Conservation (phyloP, 2,888 invertebrate genomes). For the Eristalinus aeneus region DNA sequence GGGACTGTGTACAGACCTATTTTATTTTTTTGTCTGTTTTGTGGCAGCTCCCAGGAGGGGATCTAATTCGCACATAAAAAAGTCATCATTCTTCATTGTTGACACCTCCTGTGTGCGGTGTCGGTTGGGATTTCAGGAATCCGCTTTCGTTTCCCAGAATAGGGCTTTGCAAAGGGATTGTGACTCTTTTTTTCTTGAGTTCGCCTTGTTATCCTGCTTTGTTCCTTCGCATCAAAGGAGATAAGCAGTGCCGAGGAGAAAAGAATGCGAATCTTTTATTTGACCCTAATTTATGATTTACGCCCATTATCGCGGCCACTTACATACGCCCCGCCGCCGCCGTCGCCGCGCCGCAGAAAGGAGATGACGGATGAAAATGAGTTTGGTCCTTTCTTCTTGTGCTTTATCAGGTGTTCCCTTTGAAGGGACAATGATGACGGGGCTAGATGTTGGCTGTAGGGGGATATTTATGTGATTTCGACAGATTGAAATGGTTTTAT, state of each 20-base stretch:
- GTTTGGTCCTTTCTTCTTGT: slow-evolving; percentile 42
- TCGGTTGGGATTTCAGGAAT: slow-evolving; percentile 34
- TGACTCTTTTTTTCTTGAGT: slow-evolving; percentile 1
- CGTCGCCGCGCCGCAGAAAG: not conserved
- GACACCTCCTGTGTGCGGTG: slow-evolving; percentile 52
- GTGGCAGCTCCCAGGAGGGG: slow-evolving; percentile 19
- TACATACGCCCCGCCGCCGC: not conserved
- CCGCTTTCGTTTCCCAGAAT: slow-evolving; percentile 20
- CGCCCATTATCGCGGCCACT: slow-evolving; percentile 7
- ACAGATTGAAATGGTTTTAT: slow-evolving; percentile 5
- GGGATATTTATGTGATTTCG: not conserved
- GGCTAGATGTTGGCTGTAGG: slow-evolving; percentile 11
- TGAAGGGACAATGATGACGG: slow-evolving; percentile 4
- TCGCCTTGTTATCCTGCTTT: slow-evolving; percentile 17
- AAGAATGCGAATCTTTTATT: slow-evolving; percentile 65
- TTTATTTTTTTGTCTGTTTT: not conserved
- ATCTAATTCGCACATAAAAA: slow-evolving; percentile 68
- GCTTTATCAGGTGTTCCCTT: slow-evolving; percentile 61
- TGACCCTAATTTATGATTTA: slow-evolving; percentile 66
- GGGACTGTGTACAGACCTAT: slow-evolving; percentile 21
- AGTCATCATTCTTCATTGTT: slow-evolving; percentile 70
- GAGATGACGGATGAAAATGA: slow-evolving; percentile 62
- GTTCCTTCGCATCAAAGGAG: slow-evolving; percentile 40
- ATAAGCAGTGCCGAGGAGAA: slow-evolving; percentile 16
- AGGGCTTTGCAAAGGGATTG: slow-evolving; percentile 26